These are phyloP conservation scores for Sarcophaga subvicina DNA, from an alignment of 2,888 invertebrate genomes.

Conservation along the genomic window DNA sequence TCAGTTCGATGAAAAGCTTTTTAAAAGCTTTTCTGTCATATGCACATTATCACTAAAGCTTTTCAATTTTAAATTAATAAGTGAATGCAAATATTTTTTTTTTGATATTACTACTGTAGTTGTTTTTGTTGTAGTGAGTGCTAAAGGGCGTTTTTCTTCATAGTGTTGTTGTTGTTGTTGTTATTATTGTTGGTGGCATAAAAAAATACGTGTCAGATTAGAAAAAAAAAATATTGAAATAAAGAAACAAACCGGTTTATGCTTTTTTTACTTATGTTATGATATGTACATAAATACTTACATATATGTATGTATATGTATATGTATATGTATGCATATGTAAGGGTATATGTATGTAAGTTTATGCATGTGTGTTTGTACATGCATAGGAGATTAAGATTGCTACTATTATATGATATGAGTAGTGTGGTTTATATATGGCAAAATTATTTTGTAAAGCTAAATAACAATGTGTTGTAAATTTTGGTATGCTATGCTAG, in stretches of 20 bases:
- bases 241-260: slow-evolving; percentile 54
- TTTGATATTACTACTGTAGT: neutral
- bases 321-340: neutral
- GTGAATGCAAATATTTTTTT: slow-evolving; percentile 59
- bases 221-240: neutral
- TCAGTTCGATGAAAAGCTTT: neutral
- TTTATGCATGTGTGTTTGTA: too few species aligned
- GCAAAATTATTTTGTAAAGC: slow-evolving; percentile 58
- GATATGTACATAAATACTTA: neutral
- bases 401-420: neutral
- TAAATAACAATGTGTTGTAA: slow-evolving; percentile 45
- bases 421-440: slow-evolving; percentile 32
- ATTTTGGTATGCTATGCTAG: slow-evolving; percentile 10
- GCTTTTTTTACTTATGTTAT: slow-evolving; percentile 26
- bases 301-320: neutral
- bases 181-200: neutral
- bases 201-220: slow-evolving; percentile 64
- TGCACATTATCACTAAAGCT: slow-evolving; percentile 66
- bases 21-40: slow-evolving; percentile 18
- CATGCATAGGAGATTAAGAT: neutral
- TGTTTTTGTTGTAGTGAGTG: neutral
- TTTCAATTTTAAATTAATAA: slow-evolving; percentile 9
- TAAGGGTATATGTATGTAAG: neutral
- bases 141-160: slow-evolving; percentile 56
- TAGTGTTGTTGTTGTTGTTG: neutral